phyloP scores from a whole-genome alignment of 2,113 vertebrate species.

The Gasterosteus nipponicus region DNA sequence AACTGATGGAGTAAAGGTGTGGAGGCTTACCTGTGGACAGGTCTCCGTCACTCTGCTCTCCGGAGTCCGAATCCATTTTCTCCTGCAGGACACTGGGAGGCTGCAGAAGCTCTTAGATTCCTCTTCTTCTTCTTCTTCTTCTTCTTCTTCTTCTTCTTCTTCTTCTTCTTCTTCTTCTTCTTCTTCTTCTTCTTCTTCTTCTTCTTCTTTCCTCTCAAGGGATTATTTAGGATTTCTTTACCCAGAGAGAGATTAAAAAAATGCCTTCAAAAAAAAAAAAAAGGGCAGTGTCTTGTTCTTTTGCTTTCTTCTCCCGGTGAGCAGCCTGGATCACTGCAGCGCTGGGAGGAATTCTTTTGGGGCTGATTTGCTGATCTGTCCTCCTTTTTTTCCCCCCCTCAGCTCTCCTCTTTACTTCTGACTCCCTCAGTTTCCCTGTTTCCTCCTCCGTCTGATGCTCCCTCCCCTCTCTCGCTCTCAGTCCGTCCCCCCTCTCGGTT shows the following conservation, averaged over 20 bases:
- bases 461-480: constrained; percentile 46
- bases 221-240: constrained; percentile 30
- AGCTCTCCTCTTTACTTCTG: constrained; percentile 55
- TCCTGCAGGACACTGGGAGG: constrained; percentile 54
- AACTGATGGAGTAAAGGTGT: not conserved
- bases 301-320: constrained; percentile 26
- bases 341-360: constrained; percentile 70
- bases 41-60: constrained; percentile 95
- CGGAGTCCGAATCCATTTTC: constrained; percentile 96
- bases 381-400: constrained; percentile 20
- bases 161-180: constrained; percentile 40
- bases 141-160: constrained; percentile 39
- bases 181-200: constrained; percentile 36
- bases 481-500: constrained; percentile 54
- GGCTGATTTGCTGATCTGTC: constrained; percentile 68
- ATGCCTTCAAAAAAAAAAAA: constrained; percentile 9
- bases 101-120: constrained; percentile 58
- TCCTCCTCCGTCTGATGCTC: constrained; percentile 48
- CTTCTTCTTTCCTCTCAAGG: constrained; percentile 48
- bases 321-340: constrained; percentile 61
- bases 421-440: constrained; percentile 65
- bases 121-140: constrained; percentile 29
- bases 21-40: constrained; percentile 86
- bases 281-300: not conserved
- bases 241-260: not conserved